Conservation (phyloP, 2,113 vertebrate genomes). For the Echinops telfairi region DNA sequence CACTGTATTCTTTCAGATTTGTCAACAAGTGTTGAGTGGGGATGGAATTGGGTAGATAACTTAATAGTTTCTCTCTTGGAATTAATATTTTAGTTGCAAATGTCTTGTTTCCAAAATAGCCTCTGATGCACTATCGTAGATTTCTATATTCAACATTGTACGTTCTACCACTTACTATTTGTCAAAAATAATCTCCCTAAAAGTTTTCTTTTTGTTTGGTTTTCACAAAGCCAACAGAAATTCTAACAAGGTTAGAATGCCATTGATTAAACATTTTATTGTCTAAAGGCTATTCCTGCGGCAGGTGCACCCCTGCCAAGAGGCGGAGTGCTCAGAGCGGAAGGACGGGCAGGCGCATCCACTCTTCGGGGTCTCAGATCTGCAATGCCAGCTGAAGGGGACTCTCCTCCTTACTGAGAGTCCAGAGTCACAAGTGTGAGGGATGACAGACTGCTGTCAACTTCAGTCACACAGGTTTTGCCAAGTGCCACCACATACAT, state of each 20-base stretch:
- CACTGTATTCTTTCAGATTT: conserved; percentile 19
- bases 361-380: neutral
- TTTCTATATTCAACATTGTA: neutral
- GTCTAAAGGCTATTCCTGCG: neutral
- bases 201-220: too few relatives aligned
- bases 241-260: neutral
- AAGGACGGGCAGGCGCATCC: neutral
- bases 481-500: neutral
- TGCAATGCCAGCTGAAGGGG: neutral
- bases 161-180: neutral
- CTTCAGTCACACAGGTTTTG: neutral
- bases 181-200: conserved; percentile 10
- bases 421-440: conserved; percentile 2
- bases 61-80: conserved; percentile 28
- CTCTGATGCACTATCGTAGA: neutral
- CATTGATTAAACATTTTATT: neutral
- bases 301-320: neutral
- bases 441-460: neutral
- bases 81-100: conserved; percentile 45
- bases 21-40: neutral
- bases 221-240: conserved; percentile 32
- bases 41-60: neutral
- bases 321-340: neutral
- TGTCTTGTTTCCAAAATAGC: conserved; percentile 21
- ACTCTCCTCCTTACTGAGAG: neutral